Evolutionary conservation across 1,140 invertebrate genomes (phyloP), one percentile per base, ranked within the genome.

Genomic region (Atta cephalotes): DNA sequence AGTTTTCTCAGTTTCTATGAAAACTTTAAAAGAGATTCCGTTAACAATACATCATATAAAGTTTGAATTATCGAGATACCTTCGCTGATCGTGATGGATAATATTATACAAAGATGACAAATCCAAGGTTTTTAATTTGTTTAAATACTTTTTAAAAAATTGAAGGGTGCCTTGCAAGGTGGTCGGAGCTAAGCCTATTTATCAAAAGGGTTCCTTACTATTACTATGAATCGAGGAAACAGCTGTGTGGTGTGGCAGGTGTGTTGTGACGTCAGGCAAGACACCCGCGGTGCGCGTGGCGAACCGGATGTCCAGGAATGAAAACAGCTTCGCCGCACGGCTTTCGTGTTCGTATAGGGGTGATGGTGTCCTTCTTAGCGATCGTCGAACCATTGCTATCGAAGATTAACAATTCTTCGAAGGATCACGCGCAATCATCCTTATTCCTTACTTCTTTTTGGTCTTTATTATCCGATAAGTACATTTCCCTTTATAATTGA

Each of bases 221-320:
- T 45, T 89, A 88, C 88, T 88, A 89, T 77, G 90, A 80, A 92
- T 86, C 78, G 86, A 92, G 87, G 91, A 92, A 93, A 93, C 92
- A 93, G 92, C 92, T 93, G 92, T 92, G 84, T 92, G 90, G 88
- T 92, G 89, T 92, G 92, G 92, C 92, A 93, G 92, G 92, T 93
- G 92, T 90, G 87, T 72, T 86, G 80, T 94, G 93, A 94, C 94
- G 93, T 93, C 89, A 89, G 88, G 74, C 88, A 89, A 91, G 93
- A 93, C 94, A 93, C 93, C 94, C 91, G 93, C 89, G 87, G 91
- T 89, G 90, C 93, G 93, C 94, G 93, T 94, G 93, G 93, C 91
- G 74, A 86, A 91, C 91, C 89, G 89, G 91, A 92, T 91, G 90
- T 87, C 62, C 72, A 88, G 53, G 79, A 87, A 84, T 77, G 89